A percentile compares a stretch with the other conserved stretches of the same genome.
phyloP scores from a whole-genome alignment of 2,797 vertebrate genomes.

The Sebastes matsubarae region DNA sequence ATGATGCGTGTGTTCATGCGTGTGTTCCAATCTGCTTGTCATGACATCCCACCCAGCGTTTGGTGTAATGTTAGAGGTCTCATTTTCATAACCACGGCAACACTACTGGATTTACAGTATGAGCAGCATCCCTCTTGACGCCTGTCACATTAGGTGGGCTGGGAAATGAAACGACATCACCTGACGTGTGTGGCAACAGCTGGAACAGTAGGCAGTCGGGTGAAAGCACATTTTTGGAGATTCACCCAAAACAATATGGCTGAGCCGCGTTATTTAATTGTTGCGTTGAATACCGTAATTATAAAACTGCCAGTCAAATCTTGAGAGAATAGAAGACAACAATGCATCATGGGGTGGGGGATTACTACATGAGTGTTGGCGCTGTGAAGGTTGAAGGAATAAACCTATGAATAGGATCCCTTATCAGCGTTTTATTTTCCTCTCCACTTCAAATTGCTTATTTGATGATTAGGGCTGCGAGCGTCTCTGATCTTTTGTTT shows the following conservation, averaged over 20 bases:
- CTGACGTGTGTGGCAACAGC: constrained; percentile 52
- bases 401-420: constrained; percentile 61
- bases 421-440: constrained; percentile 62
- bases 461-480: constrained; percentile 60
- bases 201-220: constrained; percentile 38
- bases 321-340: constrained; percentile 57
- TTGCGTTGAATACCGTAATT: constrained; percentile 71
- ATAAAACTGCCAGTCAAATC: constrained; percentile 73
- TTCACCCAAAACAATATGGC: constrained; percentile 66
- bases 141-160: constrained; percentile 28
- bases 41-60: constrained; percentile 12
- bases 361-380: constrained; percentile 39
- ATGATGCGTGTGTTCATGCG: constrained; percentile 4
- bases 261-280: constrained; percentile 63
- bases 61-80: constrained; percentile 27
- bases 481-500: constrained; percentile 67
- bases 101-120: constrained; percentile 13
- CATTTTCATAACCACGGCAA: constrained; percentile 9
- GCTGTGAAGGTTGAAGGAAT: constrained; percentile 44
- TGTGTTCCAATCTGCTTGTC: constrained; percentile 9
- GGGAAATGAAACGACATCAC: constrained; percentile 37
- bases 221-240: constrained; percentile 43
- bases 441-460: constrained; percentile 57
- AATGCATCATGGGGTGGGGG: constrained; percentile 45
- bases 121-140: constrained; percentile 7